Percentiles rank a stretch among this genome's conserved stretches.
These are phyloP conservation scores for Empis livida DNA, from an alignment of 2,888 invertebrate species.

Conservation along the genomic window DNA sequence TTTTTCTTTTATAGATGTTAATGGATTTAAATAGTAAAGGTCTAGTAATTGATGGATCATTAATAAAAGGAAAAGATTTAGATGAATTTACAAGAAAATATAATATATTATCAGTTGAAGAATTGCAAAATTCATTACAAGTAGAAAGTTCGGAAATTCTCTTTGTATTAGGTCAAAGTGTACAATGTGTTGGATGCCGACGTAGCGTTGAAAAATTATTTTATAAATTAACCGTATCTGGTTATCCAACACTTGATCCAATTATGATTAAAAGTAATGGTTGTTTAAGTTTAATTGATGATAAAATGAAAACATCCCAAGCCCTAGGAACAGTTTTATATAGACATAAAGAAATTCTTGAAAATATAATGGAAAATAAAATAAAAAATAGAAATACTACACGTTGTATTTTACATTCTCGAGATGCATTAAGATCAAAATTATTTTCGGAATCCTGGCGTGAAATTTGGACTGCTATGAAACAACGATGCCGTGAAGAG, in stretches of 20 bases:
- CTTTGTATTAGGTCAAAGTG: slow-evolving; percentile 74
- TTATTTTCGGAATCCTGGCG: slow-evolving; percentile 63
- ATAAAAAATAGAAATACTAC: slow-evolving; percentile 79
- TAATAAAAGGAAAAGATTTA: slow-evolving; percentile 66
- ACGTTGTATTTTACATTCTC: slow-evolving; percentile 76
- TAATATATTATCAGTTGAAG: slow-evolving; percentile 59
- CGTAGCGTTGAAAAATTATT: slow-evolving; percentile 84
- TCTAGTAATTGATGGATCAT: slow-evolving; percentile 68
- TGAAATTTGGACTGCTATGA: slow-evolving; percentile 78
- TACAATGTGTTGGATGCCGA: slow-evolving; percentile 89
- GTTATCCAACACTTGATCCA: slow-evolving; percentile 79
- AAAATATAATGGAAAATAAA: slow-evolving; percentile 65
- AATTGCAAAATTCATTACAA: slow-evolving; percentile 67
- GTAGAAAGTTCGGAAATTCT: slow-evolving; percentile 73
- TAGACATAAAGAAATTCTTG: slow-evolving; percentile 70
- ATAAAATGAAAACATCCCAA: slow-evolving; percentile 66
- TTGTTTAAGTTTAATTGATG: slow-evolving; percentile 65
- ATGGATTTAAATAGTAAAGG: slow-evolving; percentile 83
- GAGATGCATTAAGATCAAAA: slow-evolving; percentile 72
- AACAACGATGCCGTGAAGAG: slow-evolving; percentile 64
- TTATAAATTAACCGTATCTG: slow-evolving; percentile 69
- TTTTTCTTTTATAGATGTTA: slow-evolving; percentile 57
- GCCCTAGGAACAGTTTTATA: slow-evolving; percentile 72
- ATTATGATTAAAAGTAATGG: slow-evolving; percentile 63
- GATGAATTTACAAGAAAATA: slow-evolving; percentile 79